Conservation (phyloP, 92 coral and sea anemone species). For the Micromussa lordhowensis region DNA sequence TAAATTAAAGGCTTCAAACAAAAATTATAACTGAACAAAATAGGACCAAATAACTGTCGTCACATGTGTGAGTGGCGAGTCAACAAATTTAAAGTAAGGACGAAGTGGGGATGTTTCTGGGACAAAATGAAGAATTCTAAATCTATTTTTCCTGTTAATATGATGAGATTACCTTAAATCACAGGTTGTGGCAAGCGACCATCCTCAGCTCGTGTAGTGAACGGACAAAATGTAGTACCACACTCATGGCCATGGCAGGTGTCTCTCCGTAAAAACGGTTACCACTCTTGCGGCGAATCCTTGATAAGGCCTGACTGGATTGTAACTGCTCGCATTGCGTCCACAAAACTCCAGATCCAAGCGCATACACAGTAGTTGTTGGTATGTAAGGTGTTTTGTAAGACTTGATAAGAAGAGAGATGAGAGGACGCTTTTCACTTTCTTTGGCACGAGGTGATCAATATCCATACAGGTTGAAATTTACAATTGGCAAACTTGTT, state of each 20-base stretch:
- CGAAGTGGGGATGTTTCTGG: background rate
- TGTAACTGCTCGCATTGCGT: slow-evolving; percentile 6
- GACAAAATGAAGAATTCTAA: background rate
- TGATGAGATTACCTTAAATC: background rate
- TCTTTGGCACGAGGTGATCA: no score
- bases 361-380: background rate
- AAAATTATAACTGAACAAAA: no score
- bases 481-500: no score
- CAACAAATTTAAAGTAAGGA: no score
- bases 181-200: slow-evolving; percentile 1
- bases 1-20: no score
- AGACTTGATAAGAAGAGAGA: no score
- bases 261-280: background rate
- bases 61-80: no score
- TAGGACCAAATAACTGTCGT: no score
- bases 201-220: background rate
- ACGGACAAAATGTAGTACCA: background rate
- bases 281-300: background rate
- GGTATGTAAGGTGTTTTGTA: background rate
- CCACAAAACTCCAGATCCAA: background rate
- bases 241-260: slow-evolving; percentile 23
- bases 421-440: no score
- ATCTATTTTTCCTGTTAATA: background rate
- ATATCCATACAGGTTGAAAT: no score
- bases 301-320: slow-evolving; percentile 10